Evolutionary conservation across 2,797 vertebrate species (phyloP).

Genomic region (Alauda arvensis): DNA sequence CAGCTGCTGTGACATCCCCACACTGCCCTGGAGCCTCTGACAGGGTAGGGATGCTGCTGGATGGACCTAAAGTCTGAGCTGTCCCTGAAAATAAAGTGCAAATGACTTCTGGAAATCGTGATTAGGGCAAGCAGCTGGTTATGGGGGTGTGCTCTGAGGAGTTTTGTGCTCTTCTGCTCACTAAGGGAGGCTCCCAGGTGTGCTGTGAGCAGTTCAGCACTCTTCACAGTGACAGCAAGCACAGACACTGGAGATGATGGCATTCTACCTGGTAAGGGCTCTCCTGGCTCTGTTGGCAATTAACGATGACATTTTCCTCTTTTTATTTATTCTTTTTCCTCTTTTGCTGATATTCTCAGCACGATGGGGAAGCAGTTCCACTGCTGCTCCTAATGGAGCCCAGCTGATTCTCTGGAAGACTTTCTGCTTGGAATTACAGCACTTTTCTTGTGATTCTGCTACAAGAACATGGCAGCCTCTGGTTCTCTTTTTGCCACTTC

Average conservation of each 20-base stretch:
- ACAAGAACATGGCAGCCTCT: background rate
- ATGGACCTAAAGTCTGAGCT: background rate
- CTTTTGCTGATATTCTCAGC: background rate
- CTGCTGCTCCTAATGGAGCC: background rate
- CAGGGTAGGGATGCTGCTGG: background rate
- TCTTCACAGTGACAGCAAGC: background rate
- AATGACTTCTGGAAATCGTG: background rate
- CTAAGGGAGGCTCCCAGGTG: background rate
- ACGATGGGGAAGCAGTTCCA: background rate
- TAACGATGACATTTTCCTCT: background rate
- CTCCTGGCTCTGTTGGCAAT: background rate
- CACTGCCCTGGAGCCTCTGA: background rate
- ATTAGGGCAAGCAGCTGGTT: background rate
- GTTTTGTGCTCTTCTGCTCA: background rate
- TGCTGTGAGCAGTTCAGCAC: background rate
- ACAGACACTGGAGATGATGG: background rate
- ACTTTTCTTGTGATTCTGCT: background rate
- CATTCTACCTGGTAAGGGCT: background rate
- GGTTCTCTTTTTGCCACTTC: background rate
- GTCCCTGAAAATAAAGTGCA: background rate
- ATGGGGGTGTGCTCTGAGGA: background rate
- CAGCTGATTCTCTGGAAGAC: background rate
- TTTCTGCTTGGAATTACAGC: background rate
- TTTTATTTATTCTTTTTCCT: background rate
- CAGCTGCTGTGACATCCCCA: background rate